Percentiles rank a stretch among this genome's conserved stretches.
These are phyloP conservation scores for Pelodiscus sinensis DNA, from an alignment of 2,113 vertebrate genomes.

Conservation along the genomic window DNA sequence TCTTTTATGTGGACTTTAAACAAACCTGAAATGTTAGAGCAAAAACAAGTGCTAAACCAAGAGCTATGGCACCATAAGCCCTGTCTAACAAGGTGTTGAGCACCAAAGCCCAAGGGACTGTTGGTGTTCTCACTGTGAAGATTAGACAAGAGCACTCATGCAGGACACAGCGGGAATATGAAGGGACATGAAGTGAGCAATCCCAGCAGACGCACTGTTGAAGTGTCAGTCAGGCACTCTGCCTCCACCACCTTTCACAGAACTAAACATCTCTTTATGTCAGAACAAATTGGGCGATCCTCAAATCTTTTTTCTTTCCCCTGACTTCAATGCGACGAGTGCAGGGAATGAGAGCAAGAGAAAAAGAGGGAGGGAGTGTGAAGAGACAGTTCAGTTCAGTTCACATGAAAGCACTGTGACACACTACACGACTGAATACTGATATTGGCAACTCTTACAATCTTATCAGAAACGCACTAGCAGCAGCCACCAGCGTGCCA, in stretches of 20 bases:
- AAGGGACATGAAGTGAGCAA: slow-evolving; percentile 76
- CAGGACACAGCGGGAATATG: slow-evolving; percentile 76
- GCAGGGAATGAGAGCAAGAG: slow-evolving; percentile 40
- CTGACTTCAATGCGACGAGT: slow-evolving; percentile 78
- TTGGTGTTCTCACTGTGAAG: slow-evolving; percentile 79
- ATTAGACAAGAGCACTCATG: slow-evolving; percentile 84
- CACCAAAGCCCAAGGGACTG: slow-evolving; percentile 81
- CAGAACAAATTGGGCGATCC: slow-evolving; percentile 83
- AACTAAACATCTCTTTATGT: slow-evolving; percentile 84
- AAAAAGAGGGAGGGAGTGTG: slow-evolving; percentile 34
- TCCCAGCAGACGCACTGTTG: slow-evolving; percentile 77
- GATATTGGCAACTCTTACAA: slow-evolving; percentile 59
- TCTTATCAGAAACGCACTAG: slow-evolving; percentile 41
- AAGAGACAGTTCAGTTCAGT: slow-evolving; percentile 71
- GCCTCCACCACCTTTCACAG: slow-evolving; percentile 82
- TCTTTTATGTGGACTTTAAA: slow-evolving; percentile 7
- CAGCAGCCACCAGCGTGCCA: background rate
- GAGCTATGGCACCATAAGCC: slow-evolving; percentile 29
- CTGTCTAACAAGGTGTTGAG: slow-evolving; percentile 87
- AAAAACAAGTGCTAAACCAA: slow-evolving; percentile 20
- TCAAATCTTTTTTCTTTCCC: slow-evolving; percentile 85
- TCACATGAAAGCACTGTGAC: slow-evolving; percentile 71
- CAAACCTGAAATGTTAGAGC: slow-evolving; percentile 28
- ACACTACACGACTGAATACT: slow-evolving; percentile 54
- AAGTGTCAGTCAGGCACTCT: slow-evolving; percentile 77